Base-by-base conservation (phyloP, 2,797 vertebrate species). In the Selene dorsalis region DNA sequence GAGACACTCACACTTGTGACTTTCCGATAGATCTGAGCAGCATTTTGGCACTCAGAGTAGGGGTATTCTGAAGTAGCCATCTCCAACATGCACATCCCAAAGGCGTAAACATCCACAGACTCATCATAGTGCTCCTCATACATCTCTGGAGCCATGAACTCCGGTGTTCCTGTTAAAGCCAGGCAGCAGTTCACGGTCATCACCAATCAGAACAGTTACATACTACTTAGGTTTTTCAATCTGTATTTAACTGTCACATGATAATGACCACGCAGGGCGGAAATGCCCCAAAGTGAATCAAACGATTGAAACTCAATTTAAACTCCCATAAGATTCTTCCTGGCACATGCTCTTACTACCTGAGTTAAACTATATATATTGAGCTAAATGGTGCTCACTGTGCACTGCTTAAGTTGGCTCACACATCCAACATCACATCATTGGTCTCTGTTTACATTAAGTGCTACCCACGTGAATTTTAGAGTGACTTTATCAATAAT, bases 51-150 rank as follows among this genome's bases (percentile, higher is more conserved):
- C 90, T 99, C 97, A 9, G 97, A 97, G 92, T 99, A 98, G 6
- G 97, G 97, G 62, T 99, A 98, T 89, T 99, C 97, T 0, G 97
- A 98, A 30, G 97, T 98, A 63, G 96, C 97, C 97, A 98, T 99
- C 94, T 99, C 97, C 89, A 99, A 80, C 97, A 99, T 96, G 90
- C 97, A 99, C 97, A 98, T 99, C 73, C 97, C 97, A 87, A 99
- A 99, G 83, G 97, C 97, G 74, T 99, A 99, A 56, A 98, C 97
- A 41, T 99, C 97, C 79, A 99, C 97, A 12, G 97, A 98, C 83
- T 98, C 97, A n/a, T 99, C 97, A 17, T 99, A 99, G 73, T 97
- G 97, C 61, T 98, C 97, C 90, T 98, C 97, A 52, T 98, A 98
- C 97, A 99, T 99, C 93, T 98, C 97, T 26, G 97, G 97, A 67